phyloP scores from a whole-genome alignment of 2,888 invertebrate species.

The Ormyrus labotus region DNA sequence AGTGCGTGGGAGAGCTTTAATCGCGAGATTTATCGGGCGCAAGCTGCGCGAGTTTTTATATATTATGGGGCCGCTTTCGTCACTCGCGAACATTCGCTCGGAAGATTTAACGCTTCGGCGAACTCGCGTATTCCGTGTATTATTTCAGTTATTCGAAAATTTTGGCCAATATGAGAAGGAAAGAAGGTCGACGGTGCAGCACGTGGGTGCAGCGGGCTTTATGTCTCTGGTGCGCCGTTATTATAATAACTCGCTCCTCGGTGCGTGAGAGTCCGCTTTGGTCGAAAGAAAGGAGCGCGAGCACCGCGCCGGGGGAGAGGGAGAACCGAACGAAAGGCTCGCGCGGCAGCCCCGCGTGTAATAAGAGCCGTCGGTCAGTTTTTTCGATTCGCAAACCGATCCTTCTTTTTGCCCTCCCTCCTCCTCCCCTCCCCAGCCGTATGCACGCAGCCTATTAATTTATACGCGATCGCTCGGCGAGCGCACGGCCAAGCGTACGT shows the following conservation, averaged over 20 bases:
- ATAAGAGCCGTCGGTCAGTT: constrained; percentile 75
- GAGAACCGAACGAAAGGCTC: constrained; percentile 69
- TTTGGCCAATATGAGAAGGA: too few relatives aligned
- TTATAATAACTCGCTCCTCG: constrained; percentile 36
- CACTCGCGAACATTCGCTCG: too few relatives aligned
- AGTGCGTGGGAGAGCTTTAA: too few relatives aligned
- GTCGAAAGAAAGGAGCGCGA: neutral
- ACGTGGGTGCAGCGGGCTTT: constrained; percentile 14
- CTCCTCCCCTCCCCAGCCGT: constrained; percentile 30
- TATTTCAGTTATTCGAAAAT: too few relatives aligned
- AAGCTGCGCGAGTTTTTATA: too few relatives aligned
- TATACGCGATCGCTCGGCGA: constrained; percentile 68
- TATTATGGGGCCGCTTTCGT: too few relatives aligned
- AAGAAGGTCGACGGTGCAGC: neutral
- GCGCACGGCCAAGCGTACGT: constrained; percentile 63
- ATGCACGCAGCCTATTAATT: constrained; percentile 71
- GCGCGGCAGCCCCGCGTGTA: constrained; percentile 72
- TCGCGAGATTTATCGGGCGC: too few relatives aligned
- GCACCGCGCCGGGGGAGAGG: constrained; percentile 46
- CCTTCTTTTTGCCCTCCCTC: constrained; percentile 56
- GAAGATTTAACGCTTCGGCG: too few relatives aligned
- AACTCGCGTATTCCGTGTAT: too few relatives aligned
- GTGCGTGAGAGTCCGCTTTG: constrained; percentile 38
- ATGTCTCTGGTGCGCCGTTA: constrained; percentile 46
- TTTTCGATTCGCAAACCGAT: constrained; percentile 66